Evolutionary conservation across 2,797 vertebrate genomes (phyloP), one percentile per base, ranked within the genome.

Genomic region (Neosilurus mollespiculum): DNA sequence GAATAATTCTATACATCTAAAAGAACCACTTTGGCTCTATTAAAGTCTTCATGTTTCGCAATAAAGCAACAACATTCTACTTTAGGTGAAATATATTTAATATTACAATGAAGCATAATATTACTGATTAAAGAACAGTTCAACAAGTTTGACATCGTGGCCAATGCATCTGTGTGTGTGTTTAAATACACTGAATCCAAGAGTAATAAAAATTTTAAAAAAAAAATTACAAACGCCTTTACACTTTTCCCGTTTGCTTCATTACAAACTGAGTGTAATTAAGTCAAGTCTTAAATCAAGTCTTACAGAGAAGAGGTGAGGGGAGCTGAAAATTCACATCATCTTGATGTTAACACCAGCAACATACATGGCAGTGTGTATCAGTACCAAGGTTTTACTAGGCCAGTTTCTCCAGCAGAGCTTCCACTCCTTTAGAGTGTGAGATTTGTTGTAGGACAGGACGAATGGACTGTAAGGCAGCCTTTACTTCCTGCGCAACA

Each of bases 341-440:
- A 15, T 49, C 70, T 59, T 7, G 1, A 56, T 10, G 24, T 81
- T 15, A 58, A 51, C 34, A 49, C 43, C 30, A 18, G 58, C n/a
- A 12, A 9, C 51, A 62, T 58, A 49, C 62, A 11, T 43, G 34
- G 71, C 59, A 61, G 34, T 10, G 24, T 69, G 56, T 2, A 64
- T 65, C 34, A 24, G 22, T 12, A 61, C 53, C 10, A 53, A 15
- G 8, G 43, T 78, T 80, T 61, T 86, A 84, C 92, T 91, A 91
- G 82, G 83, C 89, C 43, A 95, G 92, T 30, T 95, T 96, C 89
- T 97, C 94, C 90, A 98, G 91, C 80, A 98, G 93, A 69, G 93
- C 94, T 84, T 96, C 93, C 10, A 95, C 89, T 87, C 96, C 97
- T 92, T 96, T 97, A 82, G 90, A 91, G 87, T 88, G 92, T 89